Evolutionary conservation across 2,888 invertebrate species (phyloP), one percentile per base, ranked within the genome.

Genomic region (Dione juno): DNA sequence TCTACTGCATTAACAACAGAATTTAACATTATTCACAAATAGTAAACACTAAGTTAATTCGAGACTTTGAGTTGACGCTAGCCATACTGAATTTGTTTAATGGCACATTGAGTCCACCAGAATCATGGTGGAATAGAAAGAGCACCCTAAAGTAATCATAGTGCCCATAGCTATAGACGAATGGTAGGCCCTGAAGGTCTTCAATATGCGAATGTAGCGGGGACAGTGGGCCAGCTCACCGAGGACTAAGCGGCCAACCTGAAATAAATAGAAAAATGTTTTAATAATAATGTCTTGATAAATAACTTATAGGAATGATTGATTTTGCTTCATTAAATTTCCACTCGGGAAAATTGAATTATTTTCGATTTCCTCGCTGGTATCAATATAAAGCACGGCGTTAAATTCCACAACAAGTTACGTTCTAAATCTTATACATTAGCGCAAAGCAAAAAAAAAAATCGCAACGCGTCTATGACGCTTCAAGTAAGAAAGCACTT

Each of bases 91-190:
- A 41, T 57, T 53, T 16, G 50, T 40, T 77, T 86, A 90, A 77
- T 81, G 80, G 82, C 92, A 92, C 82, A 93, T 88, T 57, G 92
- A 87, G 77, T 93, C 93, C 21, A 92, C 92, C 61, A 93, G 79
- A 74, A 92, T 88, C 90, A 92, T 90, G 67, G 88, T 90, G 64
- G 92, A 91, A 82, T 93, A 93, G 75, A 92, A 73, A 1, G 92
- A 92, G 76, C 93, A 93, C 73, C 92, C 92, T 1, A 92, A 85
- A 1, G 88, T 82, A 75, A 93, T 90, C 88, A 98, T 94, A 81
- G 97, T 97, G 69, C 97, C 96, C 86, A 96, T 95, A 14, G 97
- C 97, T 78, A 97, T 96, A 72, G 93, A 93, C 84, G 96, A 95
- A 89, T 98, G 98, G 66, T 96, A 94, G 53, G 94, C 94, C 65